Evolutionary conservation across 2,888 invertebrate species (phyloP).

Genomic region (Alloplasta piceator): DNA sequence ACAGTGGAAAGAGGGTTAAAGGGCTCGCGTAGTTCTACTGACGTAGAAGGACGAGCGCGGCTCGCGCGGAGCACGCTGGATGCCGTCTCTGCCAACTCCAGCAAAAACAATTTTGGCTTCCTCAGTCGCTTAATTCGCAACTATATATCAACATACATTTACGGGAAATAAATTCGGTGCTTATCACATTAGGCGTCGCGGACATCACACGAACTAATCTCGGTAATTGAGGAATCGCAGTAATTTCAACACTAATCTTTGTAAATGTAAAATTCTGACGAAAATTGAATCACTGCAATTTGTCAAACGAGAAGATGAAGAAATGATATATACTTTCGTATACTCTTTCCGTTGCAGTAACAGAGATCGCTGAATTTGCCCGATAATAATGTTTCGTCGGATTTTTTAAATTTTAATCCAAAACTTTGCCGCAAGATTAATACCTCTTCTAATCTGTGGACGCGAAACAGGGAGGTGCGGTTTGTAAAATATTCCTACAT

Average conservation of each 20-base stretch:
- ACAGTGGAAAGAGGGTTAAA: conserved; percentile 51
- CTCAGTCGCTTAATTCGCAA: conserved; percentile 71
- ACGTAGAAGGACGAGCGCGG: conserved; percentile 45
- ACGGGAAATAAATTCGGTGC: conserved; percentile 51
- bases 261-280: too few relatives aligned
- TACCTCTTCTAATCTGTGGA: conserved; percentile 62
- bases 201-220: conserved; percentile 65
- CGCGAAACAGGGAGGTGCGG: conserved; percentile 41
- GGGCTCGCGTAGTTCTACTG: conserved; percentile 56
- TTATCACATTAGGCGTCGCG: conserved; percentile 70
- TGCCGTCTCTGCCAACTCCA: conserved; percentile 75
- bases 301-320: too few relatives aligned
- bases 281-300: too few relatives aligned
- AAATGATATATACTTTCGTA: too few relatives aligned
- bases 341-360: too few relatives aligned
- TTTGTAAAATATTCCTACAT: conserved; percentile 71
- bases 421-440: conserved; percentile 35
- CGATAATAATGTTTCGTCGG: conserved; percentile 7
- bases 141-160: conserved; percentile 50
- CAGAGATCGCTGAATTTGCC: too few relatives aligned
- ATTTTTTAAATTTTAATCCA: conserved; percentile 2
- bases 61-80: conserved; percentile 64
- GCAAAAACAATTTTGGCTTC: conserved; percentile 75
- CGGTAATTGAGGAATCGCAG: conserved; percentile 24
- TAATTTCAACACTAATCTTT: conserved; percentile 29